A percentile compares a stretch with the other conserved stretches of the same genome.
phyloP scores from a whole-genome alignment of 2,888 invertebrate genomes.

The Diplolepis rosae region DNA sequence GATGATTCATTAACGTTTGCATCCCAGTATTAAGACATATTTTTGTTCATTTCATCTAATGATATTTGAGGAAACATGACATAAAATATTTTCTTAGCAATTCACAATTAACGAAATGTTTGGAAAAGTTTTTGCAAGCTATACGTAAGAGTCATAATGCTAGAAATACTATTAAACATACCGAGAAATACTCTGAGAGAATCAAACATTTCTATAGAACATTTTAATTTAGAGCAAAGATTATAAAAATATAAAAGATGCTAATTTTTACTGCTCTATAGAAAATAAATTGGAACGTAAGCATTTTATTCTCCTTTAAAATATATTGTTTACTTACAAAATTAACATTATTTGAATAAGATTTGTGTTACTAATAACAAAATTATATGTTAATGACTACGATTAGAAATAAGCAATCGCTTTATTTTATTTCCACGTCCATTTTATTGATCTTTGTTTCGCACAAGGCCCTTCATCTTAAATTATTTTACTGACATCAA shows the following conservation, averaged over 20 bases:
- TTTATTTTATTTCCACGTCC: background rate
- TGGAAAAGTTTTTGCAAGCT: background rate
- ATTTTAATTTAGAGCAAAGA: background rate
- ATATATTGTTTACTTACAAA: background rate
- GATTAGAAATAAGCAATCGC: background rate
- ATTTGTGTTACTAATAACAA: background rate
- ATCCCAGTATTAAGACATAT: background rate
- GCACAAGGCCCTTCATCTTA: background rate
- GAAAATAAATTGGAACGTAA: background rate
- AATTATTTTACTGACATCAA: background rate
- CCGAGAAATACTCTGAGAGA: constrained; percentile 10
- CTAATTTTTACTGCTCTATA: constrained; percentile 14
- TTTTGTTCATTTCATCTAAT: constrained; percentile 2
- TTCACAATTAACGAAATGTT: background rate
- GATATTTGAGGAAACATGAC: background rate
- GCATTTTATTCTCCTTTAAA: background rate
- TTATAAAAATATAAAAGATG: background rate
- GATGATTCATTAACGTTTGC: background rate
- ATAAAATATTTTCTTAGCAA: background rate
- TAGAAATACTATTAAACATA: too few species aligned
- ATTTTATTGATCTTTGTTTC: background rate
- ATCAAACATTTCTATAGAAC: constrained; percentile 9
- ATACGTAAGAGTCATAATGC: background rate
- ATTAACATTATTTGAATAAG: background rate
- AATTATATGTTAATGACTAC: background rate